phyloP scores from a whole-genome alignment of 2,113 vertebrate genomes.

The Equus quagga region DNA sequence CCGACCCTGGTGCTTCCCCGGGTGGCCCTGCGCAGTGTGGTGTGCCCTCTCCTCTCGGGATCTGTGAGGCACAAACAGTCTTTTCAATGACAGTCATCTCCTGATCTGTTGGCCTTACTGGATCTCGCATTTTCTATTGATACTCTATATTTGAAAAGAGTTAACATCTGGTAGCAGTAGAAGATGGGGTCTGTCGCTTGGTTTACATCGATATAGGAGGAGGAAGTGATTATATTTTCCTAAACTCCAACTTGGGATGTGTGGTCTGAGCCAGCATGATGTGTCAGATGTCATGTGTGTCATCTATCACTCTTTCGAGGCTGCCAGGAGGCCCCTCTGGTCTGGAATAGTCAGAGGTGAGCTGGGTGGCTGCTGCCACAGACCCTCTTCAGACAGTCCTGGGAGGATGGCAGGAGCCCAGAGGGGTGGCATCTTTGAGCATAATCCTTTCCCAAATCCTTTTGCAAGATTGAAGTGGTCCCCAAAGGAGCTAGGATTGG shows the following conservation, averaged over 20 bases:
- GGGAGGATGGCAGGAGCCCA: not conserved
- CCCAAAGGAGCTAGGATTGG: not conserved
- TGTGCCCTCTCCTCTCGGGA: accelerated
- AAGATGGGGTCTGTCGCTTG: not conserved
- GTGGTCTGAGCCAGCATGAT: not conserved
- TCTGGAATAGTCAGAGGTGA: not conserved
- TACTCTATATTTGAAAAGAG: not conserved
- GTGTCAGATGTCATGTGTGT: accelerated
- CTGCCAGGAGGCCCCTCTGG: not conserved
- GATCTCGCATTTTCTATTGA: not conserved
- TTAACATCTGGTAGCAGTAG: not conserved
- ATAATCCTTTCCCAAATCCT: not conserved
- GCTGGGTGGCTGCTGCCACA: not conserved
- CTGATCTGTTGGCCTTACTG: not conserved
- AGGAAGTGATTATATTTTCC: not conserved
- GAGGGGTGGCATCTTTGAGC: no score
- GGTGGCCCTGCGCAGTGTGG: no score
- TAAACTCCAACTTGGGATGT: not conserved
- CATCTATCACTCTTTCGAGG: not conserved
- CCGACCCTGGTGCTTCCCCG: no score
- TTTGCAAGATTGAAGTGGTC: not conserved
- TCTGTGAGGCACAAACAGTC: not conserved
- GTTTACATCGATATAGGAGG: no score
- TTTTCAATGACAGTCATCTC: not conserved
- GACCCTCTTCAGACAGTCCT: not conserved